These are phyloP conservation scores for Graptemys geographica DNA, from an alignment of 2,797 vertebrate genomes.

Conservation along the genomic window DNA sequence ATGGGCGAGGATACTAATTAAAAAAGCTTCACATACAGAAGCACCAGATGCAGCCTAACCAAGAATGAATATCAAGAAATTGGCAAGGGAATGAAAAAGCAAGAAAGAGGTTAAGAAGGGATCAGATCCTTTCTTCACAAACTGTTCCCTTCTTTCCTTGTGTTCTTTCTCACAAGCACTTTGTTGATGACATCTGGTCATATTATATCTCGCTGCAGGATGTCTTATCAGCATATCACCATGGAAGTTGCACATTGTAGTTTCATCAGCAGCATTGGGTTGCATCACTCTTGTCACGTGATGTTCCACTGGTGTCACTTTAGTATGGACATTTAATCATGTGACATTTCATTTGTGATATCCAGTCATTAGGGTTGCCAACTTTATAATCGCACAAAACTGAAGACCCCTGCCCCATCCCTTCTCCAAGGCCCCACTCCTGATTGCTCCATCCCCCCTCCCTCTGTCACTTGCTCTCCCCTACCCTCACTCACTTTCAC, in stretches of 20 bases:
- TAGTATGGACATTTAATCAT: background rate
- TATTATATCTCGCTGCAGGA: constrained; percentile 19
- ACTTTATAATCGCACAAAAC: no score
- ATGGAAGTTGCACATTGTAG: background rate
- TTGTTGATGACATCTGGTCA: constrained; percentile 3
- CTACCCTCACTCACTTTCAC: no score
- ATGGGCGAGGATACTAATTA: constrained; percentile 67
- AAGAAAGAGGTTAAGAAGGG: constrained; percentile 43
- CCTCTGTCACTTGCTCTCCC: no score
- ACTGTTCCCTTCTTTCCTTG: constrained; percentile 41
- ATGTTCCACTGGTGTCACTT: background rate
- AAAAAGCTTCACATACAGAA: constrained; percentile 50
- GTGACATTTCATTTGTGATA: background rate
- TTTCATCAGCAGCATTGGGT: background rate
- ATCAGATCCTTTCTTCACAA: constrained; percentile 33
- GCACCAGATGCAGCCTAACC: constrained; percentile 52
- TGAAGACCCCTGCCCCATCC: no score
- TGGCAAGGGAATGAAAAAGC: constrained; percentile 21
- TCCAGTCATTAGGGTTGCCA: background rate
- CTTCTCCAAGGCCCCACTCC: no score
- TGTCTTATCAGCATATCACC: background rate
- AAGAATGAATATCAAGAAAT: constrained; percentile 71
- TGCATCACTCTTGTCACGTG: background rate
- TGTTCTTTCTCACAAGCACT: background rate
- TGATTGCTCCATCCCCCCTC: no score